Evolutionary conservation across 2,113 vertebrate species (phyloP).

Genomic region (Chlamydotis undulata): DNA sequence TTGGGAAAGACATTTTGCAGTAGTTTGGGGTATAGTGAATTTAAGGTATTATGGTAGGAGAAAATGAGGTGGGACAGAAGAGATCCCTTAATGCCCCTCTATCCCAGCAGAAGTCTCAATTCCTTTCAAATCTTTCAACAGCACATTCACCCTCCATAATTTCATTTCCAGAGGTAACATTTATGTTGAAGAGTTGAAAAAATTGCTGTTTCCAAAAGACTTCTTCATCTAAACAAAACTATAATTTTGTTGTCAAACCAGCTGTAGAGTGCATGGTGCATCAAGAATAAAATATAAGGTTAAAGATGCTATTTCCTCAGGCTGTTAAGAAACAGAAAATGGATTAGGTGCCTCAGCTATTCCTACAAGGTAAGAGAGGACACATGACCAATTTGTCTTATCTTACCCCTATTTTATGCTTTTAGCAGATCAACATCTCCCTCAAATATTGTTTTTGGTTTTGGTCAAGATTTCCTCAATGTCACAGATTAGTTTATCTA

Average conservation of each 20-base stretch:
- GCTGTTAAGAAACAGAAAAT: slow-evolving; percentile 18
- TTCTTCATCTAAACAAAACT: slow-evolving; percentile 13
- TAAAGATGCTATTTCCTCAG: slow-evolving; percentile 6
- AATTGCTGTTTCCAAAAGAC: slow-evolving; percentile 17
- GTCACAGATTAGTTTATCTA: neutral
- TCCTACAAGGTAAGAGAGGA: neutral
- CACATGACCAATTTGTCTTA: neutral
- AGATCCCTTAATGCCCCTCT: neutral
- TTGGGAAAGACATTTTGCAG: neutral
- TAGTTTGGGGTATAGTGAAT: neutral
- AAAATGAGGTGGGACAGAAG: neutral
- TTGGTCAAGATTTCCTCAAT: neutral
- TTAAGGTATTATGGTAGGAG: neutral
- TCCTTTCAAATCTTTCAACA: neutral
- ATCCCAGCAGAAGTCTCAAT: neutral
- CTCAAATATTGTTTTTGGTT: neutral
- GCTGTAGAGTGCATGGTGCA: neutral
- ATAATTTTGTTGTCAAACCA: slow-evolving; percentile 45
- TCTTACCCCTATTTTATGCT: neutral
- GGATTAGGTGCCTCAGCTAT: neutral
- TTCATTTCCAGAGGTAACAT: neutral
- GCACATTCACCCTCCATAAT: neutral
- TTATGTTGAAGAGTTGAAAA: slow-evolving; percentile 5
- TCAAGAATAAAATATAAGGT: slow-evolving; percentile 24
- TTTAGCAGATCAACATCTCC: neutral